Conservation (phyloP, 1,140 invertebrate genomes). For the Oreohelix idahoensis region DNA sequence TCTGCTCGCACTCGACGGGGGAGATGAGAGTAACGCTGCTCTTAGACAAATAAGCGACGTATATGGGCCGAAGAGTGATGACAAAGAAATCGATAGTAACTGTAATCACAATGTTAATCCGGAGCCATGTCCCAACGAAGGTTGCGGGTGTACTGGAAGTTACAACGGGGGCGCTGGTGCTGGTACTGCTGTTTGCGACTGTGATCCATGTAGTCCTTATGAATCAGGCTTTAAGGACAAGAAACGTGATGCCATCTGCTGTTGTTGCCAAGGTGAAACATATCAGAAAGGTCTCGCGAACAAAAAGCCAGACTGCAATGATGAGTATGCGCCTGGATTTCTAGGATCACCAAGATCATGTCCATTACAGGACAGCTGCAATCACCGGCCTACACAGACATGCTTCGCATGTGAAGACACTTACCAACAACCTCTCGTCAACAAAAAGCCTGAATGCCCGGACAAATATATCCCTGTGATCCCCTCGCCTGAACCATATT, state of each 20-base stretch:
- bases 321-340: neutral
- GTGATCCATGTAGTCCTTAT: neutral
- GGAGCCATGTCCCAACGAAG: conserved; percentile 1
- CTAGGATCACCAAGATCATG: neutral
- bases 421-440: conserved; percentile 1
- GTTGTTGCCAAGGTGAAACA: neutral
- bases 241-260: neutral
- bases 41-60: conserved; percentile 19
- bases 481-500: neutral
- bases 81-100: conserved; percentile 2
- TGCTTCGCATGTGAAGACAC: neutral
- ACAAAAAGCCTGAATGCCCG: neutral
- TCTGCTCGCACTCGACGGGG: conserved; percentile 22
- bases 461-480: neutral
- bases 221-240: conserved; percentile 6
- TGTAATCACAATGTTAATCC: conserved; percentile 22
- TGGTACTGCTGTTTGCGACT: neutral
- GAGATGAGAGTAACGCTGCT: conserved; percentile 23
- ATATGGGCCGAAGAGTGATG: conserved; percentile 1
- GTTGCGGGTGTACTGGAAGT: conserved; percentile 12
- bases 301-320: conserved; percentile 14
- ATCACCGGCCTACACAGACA: neutral
- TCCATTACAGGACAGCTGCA: neutral
- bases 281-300: conserved; percentile 3
- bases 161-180: conserved; percentile 18